A percentile compares a stretch with the other conserved stretches of the same genome.
Conservation (phyloP, 2,888 invertebrate genomes). For the Thymelicus acteon region DNA sequence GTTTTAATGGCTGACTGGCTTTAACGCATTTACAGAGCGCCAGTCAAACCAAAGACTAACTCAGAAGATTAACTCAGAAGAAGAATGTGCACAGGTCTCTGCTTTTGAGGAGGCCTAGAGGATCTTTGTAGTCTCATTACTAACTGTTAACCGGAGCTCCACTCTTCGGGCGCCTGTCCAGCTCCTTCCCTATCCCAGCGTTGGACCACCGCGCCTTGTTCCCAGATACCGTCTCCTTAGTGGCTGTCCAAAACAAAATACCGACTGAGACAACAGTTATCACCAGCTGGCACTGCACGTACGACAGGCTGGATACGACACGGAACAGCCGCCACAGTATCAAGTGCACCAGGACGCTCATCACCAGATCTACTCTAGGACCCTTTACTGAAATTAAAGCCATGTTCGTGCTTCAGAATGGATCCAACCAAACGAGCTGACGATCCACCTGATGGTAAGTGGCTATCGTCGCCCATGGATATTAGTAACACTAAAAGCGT, state of each 20-base stretch:
- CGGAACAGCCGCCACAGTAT: conserved; percentile 60
- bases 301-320: conserved; percentile 51
- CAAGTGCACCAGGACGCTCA: conserved; percentile 57
- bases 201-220: conserved; percentile 3
- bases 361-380: conserved; percentile 50
- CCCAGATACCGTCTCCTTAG: conserved; percentile 46
- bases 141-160: conserved; percentile 23
- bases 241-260: conserved; percentile 75
- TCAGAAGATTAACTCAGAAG: too few relatives aligned
- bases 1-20: too few relatives aligned
- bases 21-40: too few relatives aligned
- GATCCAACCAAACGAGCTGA: too few relatives aligned
- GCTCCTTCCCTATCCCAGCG: conserved; percentile 42
- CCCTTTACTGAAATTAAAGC: conserved; percentile 59
- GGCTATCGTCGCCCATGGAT: too few relatives aligned
- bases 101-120: too few relatives aligned
- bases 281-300: conserved; percentile 52
- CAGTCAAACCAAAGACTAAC: too few relatives aligned
- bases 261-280: conserved; percentile 65
- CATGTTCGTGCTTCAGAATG: neutral
- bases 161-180: conserved; percentile 21
- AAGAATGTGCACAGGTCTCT: too few relatives aligned
- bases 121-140: neutral
- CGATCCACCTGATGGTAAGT: too few relatives aligned
- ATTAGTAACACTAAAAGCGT: too few relatives aligned